Percentiles rank a stretch among this genome's conserved stretches.
These are phyloP conservation scores for Sylvietta virens DNA, from an alignment of 2,113 vertebrate genomes.

Conservation along the genomic window DNA sequence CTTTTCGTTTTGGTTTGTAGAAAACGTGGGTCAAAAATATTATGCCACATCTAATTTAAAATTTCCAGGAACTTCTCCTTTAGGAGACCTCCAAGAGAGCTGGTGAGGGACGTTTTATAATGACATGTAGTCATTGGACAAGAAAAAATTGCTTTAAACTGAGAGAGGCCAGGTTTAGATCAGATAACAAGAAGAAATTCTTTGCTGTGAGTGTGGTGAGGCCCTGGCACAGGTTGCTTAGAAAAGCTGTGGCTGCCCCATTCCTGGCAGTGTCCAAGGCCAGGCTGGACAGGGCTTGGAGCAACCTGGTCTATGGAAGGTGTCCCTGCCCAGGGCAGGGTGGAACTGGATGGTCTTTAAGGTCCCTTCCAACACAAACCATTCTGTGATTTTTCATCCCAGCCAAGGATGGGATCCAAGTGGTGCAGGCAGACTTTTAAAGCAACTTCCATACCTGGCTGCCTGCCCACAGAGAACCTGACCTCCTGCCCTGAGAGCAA, in stretches of 20 bases:
- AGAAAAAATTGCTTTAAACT: background rate
- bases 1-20: background rate
- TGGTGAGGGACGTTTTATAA: background rate
- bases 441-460: background rate
- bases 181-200: background rate
- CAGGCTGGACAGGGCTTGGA: background rate
- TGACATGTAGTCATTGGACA: background rate
- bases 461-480: background rate
- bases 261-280: background rate
- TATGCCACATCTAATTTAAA: background rate
- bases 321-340: background rate
- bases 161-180: background rate
- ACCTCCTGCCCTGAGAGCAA: background rate
- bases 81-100: background rate
- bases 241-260: background rate
- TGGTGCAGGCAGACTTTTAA: background rate
- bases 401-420: too few relatives aligned
- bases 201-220: background rate
- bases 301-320: background rate
- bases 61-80: background rate
- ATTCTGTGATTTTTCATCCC: background rate
- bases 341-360: background rate
- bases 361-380: background rate
- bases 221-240: background rate
- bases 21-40: background rate